Evolutionary conservation across 2,888 invertebrate species (phyloP), one percentile per base, ranked within the genome.

Genomic region (Trissonchulus sp.): DNA sequence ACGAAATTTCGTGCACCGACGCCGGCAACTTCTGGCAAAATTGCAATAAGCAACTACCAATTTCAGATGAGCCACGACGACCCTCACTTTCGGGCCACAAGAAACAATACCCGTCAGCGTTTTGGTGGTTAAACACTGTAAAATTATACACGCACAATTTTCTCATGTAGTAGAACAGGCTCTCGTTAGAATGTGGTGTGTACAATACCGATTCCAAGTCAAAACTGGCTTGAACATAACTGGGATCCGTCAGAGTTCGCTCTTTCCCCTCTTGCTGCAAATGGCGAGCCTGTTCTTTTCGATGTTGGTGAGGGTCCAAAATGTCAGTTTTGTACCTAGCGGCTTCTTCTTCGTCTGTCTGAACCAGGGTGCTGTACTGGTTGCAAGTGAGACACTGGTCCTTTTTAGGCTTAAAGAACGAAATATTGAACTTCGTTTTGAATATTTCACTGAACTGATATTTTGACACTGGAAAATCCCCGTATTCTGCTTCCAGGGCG

Each of bases 181-280:
- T 72, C 2, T 8, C 72, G 23, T 74, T 35, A 28, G 72, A 18
- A n/a, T 28, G 31, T 69, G 74, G 74, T 2, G 36, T 68, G 2
- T 74, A 36, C 30, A 74, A 68, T 3, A 74, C 74, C 8, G 65
- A 68, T 74, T 74, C 35, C 72, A 74, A 35, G 48, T 74, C 74
- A n/a, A 74, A 35, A 15, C 35, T 73, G 3, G 74, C 74, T 3
- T 15, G 28, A 23, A 74, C 35, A 60, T 23, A 72, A 2, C 2
- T n/a, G 8, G 33, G 33, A 35, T 68, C 63, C 3, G 33, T 15
- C 65, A 65, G 65, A 28, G 65, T 31, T 31, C 65, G 65, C 34
- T 31, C 8, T 65, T 65, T 65, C 15, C n/a, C 65, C 30, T 28
- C 65, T 15, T 65, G 31, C 65, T 65, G 3, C 30, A 65, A 28